Evolutionary conservation across 2,888 invertebrate genomes (phyloP).

Genomic region (Drosophila robusta): DNA sequence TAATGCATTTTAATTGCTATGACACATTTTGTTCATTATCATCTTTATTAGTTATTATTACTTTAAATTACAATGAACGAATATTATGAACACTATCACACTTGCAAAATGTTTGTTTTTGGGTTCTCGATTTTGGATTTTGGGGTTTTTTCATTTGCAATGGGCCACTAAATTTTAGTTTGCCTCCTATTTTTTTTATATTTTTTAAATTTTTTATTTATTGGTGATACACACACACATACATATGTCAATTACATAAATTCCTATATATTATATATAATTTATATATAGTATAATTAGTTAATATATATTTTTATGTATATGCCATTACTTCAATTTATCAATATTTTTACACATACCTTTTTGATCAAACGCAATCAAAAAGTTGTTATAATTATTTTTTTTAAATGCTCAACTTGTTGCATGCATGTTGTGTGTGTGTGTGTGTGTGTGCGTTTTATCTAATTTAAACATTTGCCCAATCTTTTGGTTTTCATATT

Average conservation of each 20-base stretch:
- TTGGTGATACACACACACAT: conserved; percentile 62
- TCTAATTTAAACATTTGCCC: conserved; percentile 38
- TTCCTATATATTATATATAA: conserved; percentile 59
- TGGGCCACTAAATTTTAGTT: conserved; percentile 63
- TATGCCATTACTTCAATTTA: conserved; percentile 62
- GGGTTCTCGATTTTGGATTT: conserved; percentile 40
- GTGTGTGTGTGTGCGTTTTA: conserved; percentile 40
- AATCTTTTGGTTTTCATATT: conserved; percentile 32
- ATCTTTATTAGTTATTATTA: conserved; percentile 26
- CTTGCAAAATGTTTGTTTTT: conserved; percentile 77
- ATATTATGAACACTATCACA: conserved; percentile 81
- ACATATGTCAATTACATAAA: conserved; percentile 64
- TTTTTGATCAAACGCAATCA: conserved; percentile 79
- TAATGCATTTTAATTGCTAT: conserved; percentile 50
- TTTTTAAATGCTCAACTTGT: conserved; percentile 75
- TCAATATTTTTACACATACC: conserved; percentile 55
- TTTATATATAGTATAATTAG: conserved; percentile 74
- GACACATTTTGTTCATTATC: conserved; percentile 39
- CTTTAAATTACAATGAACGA: conserved; percentile 73
- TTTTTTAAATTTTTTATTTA: conserved; percentile 41
- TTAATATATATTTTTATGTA: conserved; percentile 53
- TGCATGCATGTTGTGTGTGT: conserved; percentile 60
- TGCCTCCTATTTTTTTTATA: conserved; percentile 23
- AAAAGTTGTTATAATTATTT: conserved; percentile 52
- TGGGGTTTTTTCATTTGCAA: conserved; percentile 56